A percentile compares a stretch with the other conserved stretches of the same genome.
Evolutionary conservation across 2,888 invertebrate genomes (phyloP).

Genomic region (Resseliella maxima): DNA sequence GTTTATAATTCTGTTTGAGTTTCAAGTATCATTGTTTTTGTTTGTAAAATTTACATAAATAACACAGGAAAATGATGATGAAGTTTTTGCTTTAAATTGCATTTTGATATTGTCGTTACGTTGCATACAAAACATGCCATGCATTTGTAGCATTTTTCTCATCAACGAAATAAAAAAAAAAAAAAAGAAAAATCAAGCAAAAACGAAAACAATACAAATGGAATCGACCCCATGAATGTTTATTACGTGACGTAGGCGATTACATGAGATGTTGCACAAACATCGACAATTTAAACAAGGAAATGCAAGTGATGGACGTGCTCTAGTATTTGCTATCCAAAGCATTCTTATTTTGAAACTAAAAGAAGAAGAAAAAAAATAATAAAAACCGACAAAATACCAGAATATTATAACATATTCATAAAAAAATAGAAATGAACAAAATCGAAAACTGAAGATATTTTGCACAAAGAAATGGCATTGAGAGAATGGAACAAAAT

Average conservation of each 20-base stretch:
- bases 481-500: not conserved
- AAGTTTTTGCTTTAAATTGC: conserved; percentile 47
- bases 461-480: not conserved
- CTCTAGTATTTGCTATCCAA: not conserved
- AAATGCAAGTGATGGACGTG: conserved; percentile 47
- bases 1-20: not conserved
- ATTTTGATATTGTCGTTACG: not conserved
- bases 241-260: conserved; percentile 36
- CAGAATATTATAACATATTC: not conserved
- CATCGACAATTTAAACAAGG: not conserved
- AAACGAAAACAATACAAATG: not conserved
- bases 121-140: not conserved
- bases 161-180: no score
- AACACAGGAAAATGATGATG: not conserved
- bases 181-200: no score
- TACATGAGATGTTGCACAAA: conserved; percentile 40
- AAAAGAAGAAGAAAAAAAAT: not conserved
- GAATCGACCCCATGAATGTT: not conserved
- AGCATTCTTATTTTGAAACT: not conserved
- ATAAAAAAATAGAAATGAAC: not conserved
- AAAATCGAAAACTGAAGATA: not conserved
- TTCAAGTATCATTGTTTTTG: not conserved
- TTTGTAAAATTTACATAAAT: conserved; percentile 18
- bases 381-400: not conserved
- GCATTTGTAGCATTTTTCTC: not conserved